phyloP scores from a whole-genome alignment of 1,140 invertebrate genomes.

The Drosophila bocqueti region DNA sequence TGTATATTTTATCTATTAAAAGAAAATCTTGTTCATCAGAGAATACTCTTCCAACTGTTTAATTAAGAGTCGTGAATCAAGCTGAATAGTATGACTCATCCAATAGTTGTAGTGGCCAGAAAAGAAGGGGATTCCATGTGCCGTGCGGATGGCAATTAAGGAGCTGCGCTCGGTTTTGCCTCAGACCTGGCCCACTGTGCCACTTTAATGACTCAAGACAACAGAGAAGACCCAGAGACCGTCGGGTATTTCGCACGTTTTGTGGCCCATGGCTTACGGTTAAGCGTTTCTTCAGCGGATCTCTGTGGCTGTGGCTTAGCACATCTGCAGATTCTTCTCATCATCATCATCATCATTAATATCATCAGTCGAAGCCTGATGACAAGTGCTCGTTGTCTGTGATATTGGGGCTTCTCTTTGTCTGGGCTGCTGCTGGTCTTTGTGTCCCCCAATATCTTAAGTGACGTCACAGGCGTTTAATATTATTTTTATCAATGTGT shows the following conservation, averaged over 20 bases:
- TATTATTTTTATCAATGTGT: constrained; percentile 43
- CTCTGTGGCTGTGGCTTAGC: constrained; percentile 9
- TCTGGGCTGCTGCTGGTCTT: constrained; percentile 19
- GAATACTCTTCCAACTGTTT: constrained; percentile 24
- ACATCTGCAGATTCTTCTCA: constrained; percentile 35
- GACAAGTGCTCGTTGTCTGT: constrained; percentile 60
- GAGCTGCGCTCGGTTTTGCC: constrained; percentile 34
- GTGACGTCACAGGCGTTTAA: constrained; percentile 30
- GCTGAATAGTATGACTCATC: constrained; percentile 46
- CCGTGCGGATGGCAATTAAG: constrained; percentile 17
- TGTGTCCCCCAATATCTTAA: constrained; percentile 5
- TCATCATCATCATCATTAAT: constrained; percentile 17
- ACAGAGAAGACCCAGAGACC: constrained; percentile 20
- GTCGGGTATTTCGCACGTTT: constrained; percentile 66
- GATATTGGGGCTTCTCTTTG: constrained; percentile 41
- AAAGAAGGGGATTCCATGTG: constrained; percentile 2
- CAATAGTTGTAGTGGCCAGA: not conserved
- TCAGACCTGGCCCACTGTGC: constrained; percentile 55
- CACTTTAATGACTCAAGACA: constrained; percentile 63
- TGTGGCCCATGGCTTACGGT: constrained; percentile 52
- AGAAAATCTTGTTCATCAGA: too few species aligned
- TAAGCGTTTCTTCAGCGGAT: constrained; percentile 43
- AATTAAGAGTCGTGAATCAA: constrained; percentile 45
- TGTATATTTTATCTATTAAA: too few species aligned
- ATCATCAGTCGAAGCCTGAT: constrained; percentile 10